phyloP scores from a whole-genome alignment of 2,797 vertebrate genomes.

The Sebastes trivittatus region DNA sequence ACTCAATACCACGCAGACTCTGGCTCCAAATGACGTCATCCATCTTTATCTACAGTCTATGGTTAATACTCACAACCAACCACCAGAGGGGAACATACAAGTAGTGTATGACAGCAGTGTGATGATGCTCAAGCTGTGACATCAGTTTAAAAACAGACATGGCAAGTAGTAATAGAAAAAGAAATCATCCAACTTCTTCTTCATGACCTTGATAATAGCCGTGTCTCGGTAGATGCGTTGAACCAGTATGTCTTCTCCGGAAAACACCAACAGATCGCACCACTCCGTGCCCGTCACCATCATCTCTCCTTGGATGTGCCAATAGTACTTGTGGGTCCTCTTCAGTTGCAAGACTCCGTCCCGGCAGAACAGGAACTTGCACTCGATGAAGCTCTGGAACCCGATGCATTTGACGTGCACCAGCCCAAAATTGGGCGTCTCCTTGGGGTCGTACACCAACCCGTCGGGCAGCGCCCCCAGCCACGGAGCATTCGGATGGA shows the following conservation, averaged over 20 bases:
- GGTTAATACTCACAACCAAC: too few relatives aligned
- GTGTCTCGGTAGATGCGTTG: constrained; percentile 59
- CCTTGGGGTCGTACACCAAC: constrained; percentile 58
- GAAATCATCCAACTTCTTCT: constrained; percentile 50
- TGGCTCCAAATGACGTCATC: too few relatives aligned
- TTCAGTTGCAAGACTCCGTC: constrained; percentile 34
- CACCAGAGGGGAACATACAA: too few relatives aligned
- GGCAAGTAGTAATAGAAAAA: constrained; percentile 59
- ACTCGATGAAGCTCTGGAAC: constrained; percentile 13
- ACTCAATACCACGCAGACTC: too few relatives aligned
- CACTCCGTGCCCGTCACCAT: constrained; percentile 53
- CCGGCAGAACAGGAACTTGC: constrained; percentile 16
- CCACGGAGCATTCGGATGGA: constrained; percentile 56
- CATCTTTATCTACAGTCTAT: too few relatives aligned
- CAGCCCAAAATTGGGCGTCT: constrained; percentile 42
- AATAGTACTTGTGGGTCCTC: constrained; percentile 15
- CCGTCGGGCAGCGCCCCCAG: constrained; percentile 54
- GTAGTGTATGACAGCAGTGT: neutral
- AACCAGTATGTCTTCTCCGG: constrained; percentile 51
- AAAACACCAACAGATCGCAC: constrained; percentile 61
- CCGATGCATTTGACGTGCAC: constrained; percentile 34
- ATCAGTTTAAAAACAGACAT: neutral
- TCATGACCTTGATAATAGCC: constrained; percentile 16
- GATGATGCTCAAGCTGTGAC: neutral
- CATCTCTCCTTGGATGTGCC: constrained; percentile 67